Evolutionary conservation across 2,888 invertebrate species (phyloP).

Genomic region (Seira sanloemensis): DNA sequence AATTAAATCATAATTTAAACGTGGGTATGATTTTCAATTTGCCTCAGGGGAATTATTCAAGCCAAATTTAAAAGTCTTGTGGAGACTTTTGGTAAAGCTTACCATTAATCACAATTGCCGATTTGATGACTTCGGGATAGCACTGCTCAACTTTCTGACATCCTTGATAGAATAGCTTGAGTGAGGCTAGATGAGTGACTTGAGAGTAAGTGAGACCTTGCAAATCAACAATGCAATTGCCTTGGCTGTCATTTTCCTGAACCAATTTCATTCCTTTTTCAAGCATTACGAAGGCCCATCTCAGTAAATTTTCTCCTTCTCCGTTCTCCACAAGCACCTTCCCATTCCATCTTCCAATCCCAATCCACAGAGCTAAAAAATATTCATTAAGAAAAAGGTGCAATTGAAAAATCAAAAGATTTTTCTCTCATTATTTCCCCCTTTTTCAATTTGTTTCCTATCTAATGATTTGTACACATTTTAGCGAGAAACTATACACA

Average conservation of each 20-base stretch:
- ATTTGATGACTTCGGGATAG: conserved; percentile 55
- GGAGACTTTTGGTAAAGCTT: conserved; percentile 4
- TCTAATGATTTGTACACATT: not conserved
- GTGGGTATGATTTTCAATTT: not conserved
- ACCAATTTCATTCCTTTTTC: conserved; percentile 20
- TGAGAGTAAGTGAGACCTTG: conserved; percentile 47
- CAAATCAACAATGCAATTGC: conserved; percentile 42
- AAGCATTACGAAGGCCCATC: conserved; percentile 46
- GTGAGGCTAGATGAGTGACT: conserved; percentile 44
- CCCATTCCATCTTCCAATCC: conserved; percentile 53
- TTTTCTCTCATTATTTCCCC: not conserved
- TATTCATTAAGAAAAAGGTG: not conserved
- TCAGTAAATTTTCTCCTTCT: conserved; percentile 44
- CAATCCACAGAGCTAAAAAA: conserved; percentile 42
- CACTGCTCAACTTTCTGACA: conserved; percentile 53
- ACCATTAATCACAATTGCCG: conserved; percentile 45
- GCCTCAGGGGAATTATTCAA: too few relatives aligned
- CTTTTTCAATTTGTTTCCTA: not conserved
- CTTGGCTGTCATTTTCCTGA: conserved; percentile 12
- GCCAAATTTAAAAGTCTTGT: not conserved
- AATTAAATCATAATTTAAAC: not conserved
- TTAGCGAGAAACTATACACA: too few relatives aligned
- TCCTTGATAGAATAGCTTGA: conserved; percentile 50
- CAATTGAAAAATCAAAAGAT: not conserved
- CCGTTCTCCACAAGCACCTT: conserved; percentile 50